Percentiles rank a stretch among this genome's conserved stretches.
Evolutionary conservation across 2,113 vertebrate species (phyloP).

Genomic region (Progne subis): DNA sequence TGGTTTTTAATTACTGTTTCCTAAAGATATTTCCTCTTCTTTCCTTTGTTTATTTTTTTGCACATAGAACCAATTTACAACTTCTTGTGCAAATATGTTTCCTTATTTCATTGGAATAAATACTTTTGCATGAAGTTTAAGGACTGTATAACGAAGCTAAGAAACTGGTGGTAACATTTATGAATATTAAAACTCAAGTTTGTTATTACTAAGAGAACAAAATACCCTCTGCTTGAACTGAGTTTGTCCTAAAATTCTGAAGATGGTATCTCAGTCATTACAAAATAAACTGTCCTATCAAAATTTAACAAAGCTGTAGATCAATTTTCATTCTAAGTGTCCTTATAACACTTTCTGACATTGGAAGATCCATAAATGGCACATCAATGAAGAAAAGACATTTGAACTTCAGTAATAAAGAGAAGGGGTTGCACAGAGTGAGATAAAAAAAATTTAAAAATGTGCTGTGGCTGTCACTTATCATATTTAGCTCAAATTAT

Average conservation of each 20-base stretch:
- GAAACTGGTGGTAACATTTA: constrained; percentile 37
- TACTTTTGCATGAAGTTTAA: constrained; percentile 18
- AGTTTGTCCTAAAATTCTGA: constrained; percentile 56
- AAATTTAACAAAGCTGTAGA: constrained; percentile 2
- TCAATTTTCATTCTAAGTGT: constrained; percentile 55
- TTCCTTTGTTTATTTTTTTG: constrained; percentile 29
- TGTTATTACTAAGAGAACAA: constrained; percentile 27
- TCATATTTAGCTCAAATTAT: neutral
- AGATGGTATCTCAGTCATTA: neutral
- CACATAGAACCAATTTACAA: constrained; percentile 12
- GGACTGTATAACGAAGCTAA: constrained; percentile 30
- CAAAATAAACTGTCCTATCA: constrained; percentile 30
- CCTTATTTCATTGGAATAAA: constrained; percentile 1
- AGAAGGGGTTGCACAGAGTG: neutral
- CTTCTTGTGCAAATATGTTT: neutral
- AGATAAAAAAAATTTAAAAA: neutral
- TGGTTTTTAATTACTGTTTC: constrained; percentile 9
- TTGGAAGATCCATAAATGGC: constrained; percentile 3
- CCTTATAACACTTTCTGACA: constrained; percentile 33
- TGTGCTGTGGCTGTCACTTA: neutral
- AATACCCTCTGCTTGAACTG: constrained; percentile 23
- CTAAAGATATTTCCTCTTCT: neutral
- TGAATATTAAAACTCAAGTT: constrained; percentile 25
- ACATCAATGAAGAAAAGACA: constrained; percentile 16
- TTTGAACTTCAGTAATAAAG: constrained; percentile 44